Percentiles rank a stretch among this genome's conserved stretches.
phyloP scores from a whole-genome alignment of 2,888 invertebrate genomes.

The Margaritifera margaritifera region DNA sequence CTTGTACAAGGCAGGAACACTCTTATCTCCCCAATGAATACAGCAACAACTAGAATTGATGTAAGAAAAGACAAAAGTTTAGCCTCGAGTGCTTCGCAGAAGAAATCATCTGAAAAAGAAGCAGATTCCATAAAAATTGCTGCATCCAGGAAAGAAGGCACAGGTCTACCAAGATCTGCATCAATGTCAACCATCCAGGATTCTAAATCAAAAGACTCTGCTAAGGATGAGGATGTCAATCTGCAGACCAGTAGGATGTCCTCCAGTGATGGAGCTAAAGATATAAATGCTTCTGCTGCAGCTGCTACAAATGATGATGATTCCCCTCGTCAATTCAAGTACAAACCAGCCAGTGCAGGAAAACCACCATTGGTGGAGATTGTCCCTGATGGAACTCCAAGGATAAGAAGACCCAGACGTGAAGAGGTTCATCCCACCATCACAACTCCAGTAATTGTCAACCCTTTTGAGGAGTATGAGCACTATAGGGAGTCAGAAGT shows the following conservation, averaged over 20 bases:
- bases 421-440: constrained; percentile 20
- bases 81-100: too few species aligned
- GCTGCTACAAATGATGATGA: too few species aligned
- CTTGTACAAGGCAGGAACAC: too few species aligned
- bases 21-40: too few species aligned
- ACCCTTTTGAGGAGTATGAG: constrained; percentile 61
- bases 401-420: constrained; percentile 24
- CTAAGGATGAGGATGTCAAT: too few species aligned
- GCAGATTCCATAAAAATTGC: too few species aligned
- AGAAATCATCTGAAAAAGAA: too few species aligned
- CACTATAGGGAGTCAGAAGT: constrained; percentile 30
- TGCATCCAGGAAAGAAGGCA: not conserved
- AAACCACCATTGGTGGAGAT: constrained; percentile 46
- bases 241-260: too few species aligned
- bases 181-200: constrained; percentile 39
- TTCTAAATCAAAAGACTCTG: constrained; percentile 19
- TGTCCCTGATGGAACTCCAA: constrained; percentile 33
- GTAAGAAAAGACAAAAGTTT: too few species aligned
- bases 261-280: too few species aligned
- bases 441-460: constrained; percentile 59
- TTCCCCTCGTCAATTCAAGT: constrained; percentile 7
- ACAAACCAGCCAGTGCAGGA: constrained; percentile 32
- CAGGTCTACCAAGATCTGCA: constrained; percentile 25
- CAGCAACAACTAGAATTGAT: too few species aligned
- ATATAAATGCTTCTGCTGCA: too few species aligned